These are phyloP conservation scores for Coecobrya sp. DNA, from an alignment of 2,888 invertebrate genomes.

Conservation along the genomic window DNA sequence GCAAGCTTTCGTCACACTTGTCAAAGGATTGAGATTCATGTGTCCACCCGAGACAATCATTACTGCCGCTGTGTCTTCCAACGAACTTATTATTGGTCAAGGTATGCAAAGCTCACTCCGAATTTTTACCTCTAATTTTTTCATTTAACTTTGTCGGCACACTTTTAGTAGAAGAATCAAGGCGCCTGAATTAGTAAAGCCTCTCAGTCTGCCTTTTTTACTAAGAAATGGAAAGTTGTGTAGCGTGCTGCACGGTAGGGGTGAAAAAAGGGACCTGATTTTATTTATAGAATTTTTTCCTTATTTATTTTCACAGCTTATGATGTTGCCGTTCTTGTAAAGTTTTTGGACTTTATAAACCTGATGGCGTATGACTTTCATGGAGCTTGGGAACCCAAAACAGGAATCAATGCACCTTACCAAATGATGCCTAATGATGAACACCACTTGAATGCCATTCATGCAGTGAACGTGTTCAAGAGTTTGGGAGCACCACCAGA, in stretches of 20 bases:
- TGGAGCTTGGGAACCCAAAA: constrained; percentile 87
- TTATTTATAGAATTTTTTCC: constrained; percentile 34
- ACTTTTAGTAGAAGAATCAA: neutral
- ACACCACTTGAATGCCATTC: constrained; percentile 88
- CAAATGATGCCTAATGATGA: constrained; percentile 86
- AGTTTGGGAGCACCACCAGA: constrained; percentile 90
- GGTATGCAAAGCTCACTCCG: constrained; percentile 87
- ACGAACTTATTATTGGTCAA: constrained; percentile 93
- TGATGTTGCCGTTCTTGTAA: constrained; percentile 86
- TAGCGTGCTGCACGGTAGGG: constrained; percentile 1
- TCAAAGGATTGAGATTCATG: constrained; percentile 92
- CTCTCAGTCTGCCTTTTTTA: constrained; percentile 24
- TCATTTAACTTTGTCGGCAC: constrained; percentile 27
- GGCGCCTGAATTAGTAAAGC: constrained; percentile 37
- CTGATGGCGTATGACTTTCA: constrained; percentile 87
- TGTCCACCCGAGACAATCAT: constrained; percentile 92
- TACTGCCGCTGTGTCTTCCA: constrained; percentile 95
- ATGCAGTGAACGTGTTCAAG: constrained; percentile 92
- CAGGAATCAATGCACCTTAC: constrained; percentile 87
- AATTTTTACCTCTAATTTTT: neutral
- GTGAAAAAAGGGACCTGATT: neutral
- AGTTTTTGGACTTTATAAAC: constrained; percentile 87
- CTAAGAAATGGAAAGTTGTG: constrained; percentile 11
- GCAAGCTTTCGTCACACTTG: constrained; percentile 92
- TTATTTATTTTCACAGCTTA: constrained; percentile 86